Evolutionary conservation across 2,113 vertebrate genomes (phyloP).

Genomic region (Proteles cristata): DNA sequence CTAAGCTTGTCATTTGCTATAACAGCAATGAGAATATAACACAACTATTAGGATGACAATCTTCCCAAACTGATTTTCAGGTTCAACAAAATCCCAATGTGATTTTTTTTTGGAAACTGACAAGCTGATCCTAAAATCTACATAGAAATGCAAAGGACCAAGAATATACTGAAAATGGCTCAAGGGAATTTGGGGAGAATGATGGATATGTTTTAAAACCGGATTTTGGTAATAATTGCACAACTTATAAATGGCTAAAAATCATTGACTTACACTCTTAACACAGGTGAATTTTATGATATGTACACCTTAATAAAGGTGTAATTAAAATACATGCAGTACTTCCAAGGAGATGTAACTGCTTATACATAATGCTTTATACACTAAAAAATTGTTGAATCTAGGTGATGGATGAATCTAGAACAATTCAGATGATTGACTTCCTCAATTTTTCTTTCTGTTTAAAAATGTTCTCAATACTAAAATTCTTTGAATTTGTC

Average conservation of each 20-base stretch:
- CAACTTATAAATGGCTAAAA: neutral
- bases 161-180: neutral
- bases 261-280: neutral
- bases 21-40: neutral
- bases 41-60: neutral
- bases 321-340: neutral
- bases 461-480: constrained; percentile 26
- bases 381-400: neutral
- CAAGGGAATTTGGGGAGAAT: neutral
- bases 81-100: neutral
- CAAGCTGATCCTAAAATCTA: constrained; percentile 21
- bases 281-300: neutral
- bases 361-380: neutral
- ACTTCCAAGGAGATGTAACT: neutral
- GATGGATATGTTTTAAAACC: neutral
- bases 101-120: neutral
- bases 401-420: neutral
- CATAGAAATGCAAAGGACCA: neutral
- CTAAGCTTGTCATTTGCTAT: neutral
- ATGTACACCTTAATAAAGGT: neutral
- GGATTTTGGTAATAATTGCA: neutral
- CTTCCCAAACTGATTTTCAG: constrained; percentile 2
- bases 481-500: neutral
- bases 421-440: neutral
- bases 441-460: neutral